Base-by-base conservation (phyloP, 1,140 invertebrate genomes). In the Drosophila pallidifrons region DNA sequence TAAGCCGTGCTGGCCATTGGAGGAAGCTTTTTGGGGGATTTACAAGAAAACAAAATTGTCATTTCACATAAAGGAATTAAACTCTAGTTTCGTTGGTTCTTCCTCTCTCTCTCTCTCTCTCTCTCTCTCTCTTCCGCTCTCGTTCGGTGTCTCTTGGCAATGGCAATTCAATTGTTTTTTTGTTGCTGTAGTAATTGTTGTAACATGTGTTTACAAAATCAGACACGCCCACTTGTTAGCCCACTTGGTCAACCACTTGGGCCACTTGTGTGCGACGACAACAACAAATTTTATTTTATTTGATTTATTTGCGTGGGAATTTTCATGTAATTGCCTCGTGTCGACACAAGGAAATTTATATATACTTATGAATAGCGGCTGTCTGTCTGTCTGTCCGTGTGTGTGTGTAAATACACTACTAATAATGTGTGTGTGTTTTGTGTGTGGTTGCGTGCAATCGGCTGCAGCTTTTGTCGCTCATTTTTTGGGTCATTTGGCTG, bases 401-500 rank as follows among this genome's bases (percentile, higher is more conserved):
- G 13, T 51, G n/a, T 25, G 25, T 35, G n/a, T 16, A 52, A 15
- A 47, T 43, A 10, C 16, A 5, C 3, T 5, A 45, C 20, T 25
- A 5, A 43, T 7, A 32, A 6, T 43, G 11, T 59, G 15, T 46
- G 54, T 61, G 52, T 25, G 45, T 68, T 7, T 61, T 5, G 20
- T 35, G 16, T 51, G 46, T 54, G 47, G 60, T 67, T 73, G 78
- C 78, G 60, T 86, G 82, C 82, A 87, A 77, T 80, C 79, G 79
- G 70, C 70, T 88, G 85, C 83, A 89, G 81, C 69, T 89, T 83
- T 80, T 83, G 77, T 73, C 81, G 85, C 80, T 83, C 55, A 81
- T 77, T 89, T 86, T 87, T 83, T 83, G 85, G 77, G 69, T 77
- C 85, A 89, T 89, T 88, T 88, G 81, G 69, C 80, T 77, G 70